phyloP scores from a whole-genome alignment of 1,140 invertebrate genomes.

The Euura saliciscinereae region DNA sequence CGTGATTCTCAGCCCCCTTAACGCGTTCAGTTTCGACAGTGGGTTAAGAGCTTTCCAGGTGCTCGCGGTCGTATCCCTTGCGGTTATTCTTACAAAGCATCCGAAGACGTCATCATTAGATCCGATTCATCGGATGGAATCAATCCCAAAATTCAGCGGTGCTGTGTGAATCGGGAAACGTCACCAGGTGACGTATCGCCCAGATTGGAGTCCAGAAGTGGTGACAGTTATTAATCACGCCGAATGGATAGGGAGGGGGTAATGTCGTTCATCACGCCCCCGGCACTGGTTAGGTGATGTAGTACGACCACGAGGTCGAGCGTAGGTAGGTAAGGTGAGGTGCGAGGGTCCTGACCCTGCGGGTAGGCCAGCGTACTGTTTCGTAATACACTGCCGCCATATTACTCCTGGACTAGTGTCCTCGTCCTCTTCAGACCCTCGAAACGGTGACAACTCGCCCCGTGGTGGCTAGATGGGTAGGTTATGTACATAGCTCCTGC shows the following conservation, averaged over 20 bases:
- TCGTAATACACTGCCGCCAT: constrained; percentile 4
- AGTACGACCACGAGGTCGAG: neutral
- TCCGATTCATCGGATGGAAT: too few relatives aligned
- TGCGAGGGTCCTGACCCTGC: constrained; percentile 6
- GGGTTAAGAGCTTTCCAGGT: constrained; percentile 53
- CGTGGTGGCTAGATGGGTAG: constrained; percentile 1
- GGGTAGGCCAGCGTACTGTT: neutral
- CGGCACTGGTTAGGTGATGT: neutral
- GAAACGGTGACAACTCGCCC: neutral
- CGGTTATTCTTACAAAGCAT: too few relatives aligned
- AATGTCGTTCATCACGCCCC: neutral
- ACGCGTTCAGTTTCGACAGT: constrained; percentile 52
- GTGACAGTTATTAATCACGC: neutral
- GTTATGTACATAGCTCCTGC: neutral
- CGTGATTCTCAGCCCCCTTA: constrained; percentile 34
- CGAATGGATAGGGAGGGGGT: neutral
- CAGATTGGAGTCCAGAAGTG: constrained; percentile 7
- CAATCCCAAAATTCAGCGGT: too few relatives aligned
- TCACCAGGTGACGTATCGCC: neutral
- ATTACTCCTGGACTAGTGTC: neutral
- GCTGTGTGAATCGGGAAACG: too few relatives aligned
- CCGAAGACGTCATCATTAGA: too few relatives aligned
- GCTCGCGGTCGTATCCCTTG: too few relatives aligned
- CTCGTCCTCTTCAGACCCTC: neutral
- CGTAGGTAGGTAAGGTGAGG: neutral